A percentile compares a stretch with the other conserved stretches of the same genome.
These are phyloP conservation scores for Cephus rjabovi DNA, from an alignment of 2,888 invertebrate genomes.

Conservation along the genomic window DNA sequence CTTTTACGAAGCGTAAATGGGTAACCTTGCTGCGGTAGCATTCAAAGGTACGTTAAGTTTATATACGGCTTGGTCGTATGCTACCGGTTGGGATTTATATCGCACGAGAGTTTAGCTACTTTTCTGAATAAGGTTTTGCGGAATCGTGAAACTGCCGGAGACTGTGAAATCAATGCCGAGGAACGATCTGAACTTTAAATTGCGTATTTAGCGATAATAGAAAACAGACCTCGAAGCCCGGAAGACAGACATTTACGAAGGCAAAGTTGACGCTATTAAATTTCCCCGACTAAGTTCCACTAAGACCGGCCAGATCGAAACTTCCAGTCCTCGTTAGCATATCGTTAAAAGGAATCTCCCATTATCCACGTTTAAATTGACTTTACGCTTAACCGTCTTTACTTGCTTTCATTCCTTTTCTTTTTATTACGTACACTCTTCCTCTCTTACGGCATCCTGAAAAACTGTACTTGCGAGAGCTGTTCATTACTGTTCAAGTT, in stretches of 20 bases:
- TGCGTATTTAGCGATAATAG: conserved; percentile 19
- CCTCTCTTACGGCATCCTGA: background rate
- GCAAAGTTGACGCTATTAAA: conserved; percentile 19
- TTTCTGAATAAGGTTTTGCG: background rate
- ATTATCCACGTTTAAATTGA: background rate
- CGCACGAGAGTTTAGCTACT: background rate
- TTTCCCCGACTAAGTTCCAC: conserved; percentile 13
- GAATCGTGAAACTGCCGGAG: background rate
- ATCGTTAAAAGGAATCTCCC: conserved; percentile 11
- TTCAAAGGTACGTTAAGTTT: background rate
- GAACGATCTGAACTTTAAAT: conserved; percentile 14
- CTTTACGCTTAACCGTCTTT: background rate
- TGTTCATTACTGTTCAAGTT: background rate
- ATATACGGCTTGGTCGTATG: background rate
- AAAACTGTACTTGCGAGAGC: background rate
- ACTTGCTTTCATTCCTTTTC: background rate
- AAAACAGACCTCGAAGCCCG: conserved; percentile 16
- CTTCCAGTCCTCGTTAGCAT: conserved; percentile 18
- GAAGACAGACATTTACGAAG: conserved; percentile 4
- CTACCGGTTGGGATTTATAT: background rate
- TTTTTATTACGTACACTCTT: background rate
- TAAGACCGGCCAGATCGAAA: conserved; percentile 3
- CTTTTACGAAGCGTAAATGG: background rate
- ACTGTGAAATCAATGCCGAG: background rate
- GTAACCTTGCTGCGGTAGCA: background rate